These are phyloP conservation scores for Ophion ventricosus DNA, from an alignment of 2,888 invertebrate genomes.

Conservation along the genomic window DNA sequence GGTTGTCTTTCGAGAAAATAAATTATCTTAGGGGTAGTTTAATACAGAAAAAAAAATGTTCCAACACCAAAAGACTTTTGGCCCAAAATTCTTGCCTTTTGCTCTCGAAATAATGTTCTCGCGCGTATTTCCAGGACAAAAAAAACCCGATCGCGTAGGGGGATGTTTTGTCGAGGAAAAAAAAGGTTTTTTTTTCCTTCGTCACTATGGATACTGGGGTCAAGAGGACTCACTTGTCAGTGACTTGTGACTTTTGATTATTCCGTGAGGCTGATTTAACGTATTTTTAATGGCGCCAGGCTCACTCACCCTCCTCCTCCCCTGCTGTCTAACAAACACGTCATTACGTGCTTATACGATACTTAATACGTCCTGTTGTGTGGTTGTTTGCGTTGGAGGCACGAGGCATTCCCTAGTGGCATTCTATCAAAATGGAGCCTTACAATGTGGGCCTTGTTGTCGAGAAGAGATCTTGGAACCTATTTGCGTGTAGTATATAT, in stretches of 20 bases:
- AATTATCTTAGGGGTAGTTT: too few species aligned
- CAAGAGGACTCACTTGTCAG: constrained; percentile 27
- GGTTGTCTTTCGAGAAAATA: too few species aligned
- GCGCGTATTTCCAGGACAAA: neutral
- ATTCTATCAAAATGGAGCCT: neutral
- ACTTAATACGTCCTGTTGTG: neutral
- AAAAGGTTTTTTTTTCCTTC: neutral
- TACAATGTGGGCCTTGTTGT: neutral
- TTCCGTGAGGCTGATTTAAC: constrained; percentile 70
- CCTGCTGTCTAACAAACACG: neutral
- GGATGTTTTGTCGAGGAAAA: neutral
- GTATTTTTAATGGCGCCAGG: constrained; percentile 76
- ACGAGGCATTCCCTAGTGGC: neutral
- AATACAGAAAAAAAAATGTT: too few species aligned
- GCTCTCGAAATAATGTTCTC: too few species aligned
- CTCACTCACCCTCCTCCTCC: neutral
- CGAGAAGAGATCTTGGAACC: neutral
- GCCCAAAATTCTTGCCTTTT: too few species aligned
- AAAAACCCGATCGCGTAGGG: neutral
- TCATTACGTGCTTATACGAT: neutral
- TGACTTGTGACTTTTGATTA: constrained; percentile 9
- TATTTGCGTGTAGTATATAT: neutral
- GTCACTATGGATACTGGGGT: neutral
- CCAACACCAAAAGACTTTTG: too few species aligned
- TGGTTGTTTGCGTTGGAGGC: neutral